Evolutionary conservation across 2,888 invertebrate genomes (phyloP).

Genomic region (Lycaena phlaeas): DNA sequence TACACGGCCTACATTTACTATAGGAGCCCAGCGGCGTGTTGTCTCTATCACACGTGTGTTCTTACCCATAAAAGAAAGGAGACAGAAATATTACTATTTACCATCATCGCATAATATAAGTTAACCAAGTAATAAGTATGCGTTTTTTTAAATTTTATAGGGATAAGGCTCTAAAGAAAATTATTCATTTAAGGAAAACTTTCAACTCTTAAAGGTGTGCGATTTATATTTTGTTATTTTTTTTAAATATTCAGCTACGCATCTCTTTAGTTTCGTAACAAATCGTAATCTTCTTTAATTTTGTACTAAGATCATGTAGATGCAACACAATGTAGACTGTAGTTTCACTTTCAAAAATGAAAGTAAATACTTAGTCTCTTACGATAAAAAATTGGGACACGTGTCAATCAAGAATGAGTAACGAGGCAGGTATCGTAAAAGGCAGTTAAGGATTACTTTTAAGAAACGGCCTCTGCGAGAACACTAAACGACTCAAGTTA

Average conservation of each 20-base stretch:
- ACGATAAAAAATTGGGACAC: slow-evolving; percentile 16
- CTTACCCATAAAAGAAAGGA: slow-evolving; percentile 26
- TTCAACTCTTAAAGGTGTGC: neutral
- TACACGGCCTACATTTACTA: slow-evolving; percentile 67
- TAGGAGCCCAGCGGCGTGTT: slow-evolving; percentile 42
- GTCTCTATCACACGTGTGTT: slow-evolving; percentile 37
- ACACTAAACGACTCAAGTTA: neutral
- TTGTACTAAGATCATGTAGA: neutral
- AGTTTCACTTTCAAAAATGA: slow-evolving; percentile 24
- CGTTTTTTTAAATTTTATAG: slow-evolving; percentile 1
- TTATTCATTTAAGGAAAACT: neutral
- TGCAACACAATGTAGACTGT: slow-evolving; percentile 27
- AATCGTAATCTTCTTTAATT: no score
- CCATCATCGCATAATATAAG: slow-evolving; percentile 1
- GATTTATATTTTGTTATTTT: no score
- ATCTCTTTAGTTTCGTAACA: no score
- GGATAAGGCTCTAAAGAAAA: neutral
- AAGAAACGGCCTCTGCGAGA: neutral
- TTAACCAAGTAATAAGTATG: slow-evolving; percentile 1
- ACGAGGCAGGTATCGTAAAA: neutral
- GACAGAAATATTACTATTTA: slow-evolving; percentile 23
- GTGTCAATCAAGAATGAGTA: slow-evolving; percentile 16
- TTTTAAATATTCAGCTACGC: no score
- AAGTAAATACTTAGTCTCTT: slow-evolving; percentile 19
- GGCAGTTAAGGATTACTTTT: neutral